These are phyloP conservation scores for Gisinianus flammeolus DNA, from an alignment of 2,888 invertebrate genomes.

Conservation along the genomic window DNA sequence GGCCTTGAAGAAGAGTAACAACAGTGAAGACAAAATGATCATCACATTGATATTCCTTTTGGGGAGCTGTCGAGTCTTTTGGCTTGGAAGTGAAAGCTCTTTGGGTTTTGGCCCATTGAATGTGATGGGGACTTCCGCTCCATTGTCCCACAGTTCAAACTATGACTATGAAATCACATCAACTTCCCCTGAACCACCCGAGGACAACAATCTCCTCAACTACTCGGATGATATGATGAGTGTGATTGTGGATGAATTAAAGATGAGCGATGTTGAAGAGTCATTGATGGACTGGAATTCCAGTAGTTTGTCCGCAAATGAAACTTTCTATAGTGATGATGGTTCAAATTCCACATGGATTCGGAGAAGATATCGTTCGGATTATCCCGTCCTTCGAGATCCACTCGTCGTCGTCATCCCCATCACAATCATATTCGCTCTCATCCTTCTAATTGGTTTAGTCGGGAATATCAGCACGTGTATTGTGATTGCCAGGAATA, in stretches of 20 bases:
- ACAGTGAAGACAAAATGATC: too few species aligned
- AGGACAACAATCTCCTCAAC: neutral
- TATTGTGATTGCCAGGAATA: slow-evolving; percentile 76
- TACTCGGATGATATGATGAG: neutral
- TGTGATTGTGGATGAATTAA: neutral
- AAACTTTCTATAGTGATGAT: neutral
- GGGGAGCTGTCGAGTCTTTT: neutral
- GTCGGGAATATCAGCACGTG: slow-evolving; percentile 82
- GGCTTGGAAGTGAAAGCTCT: neutral
- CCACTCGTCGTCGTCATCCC: slow-evolving; percentile 70
- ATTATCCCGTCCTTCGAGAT: slow-evolving; percentile 61
- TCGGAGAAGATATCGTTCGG: neutral
- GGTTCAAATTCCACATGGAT: neutral
- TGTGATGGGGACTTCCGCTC: neutral
- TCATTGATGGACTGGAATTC: neutral
- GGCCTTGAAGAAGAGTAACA: too few species aligned
- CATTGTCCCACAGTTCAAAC: too few species aligned
- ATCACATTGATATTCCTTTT: too few species aligned
- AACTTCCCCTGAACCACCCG: neutral
- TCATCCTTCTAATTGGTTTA: slow-evolving; percentile 76
- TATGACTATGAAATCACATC: too few species aligned
- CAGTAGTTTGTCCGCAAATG: neutral
- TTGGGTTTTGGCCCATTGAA: neutral
- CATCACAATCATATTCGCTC: slow-evolving; percentile 71
- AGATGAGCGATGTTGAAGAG: neutral